These are phyloP conservation scores for Lamproptera curius DNA, from an alignment of 2,888 invertebrate genomes.

Conservation along the genomic window DNA sequence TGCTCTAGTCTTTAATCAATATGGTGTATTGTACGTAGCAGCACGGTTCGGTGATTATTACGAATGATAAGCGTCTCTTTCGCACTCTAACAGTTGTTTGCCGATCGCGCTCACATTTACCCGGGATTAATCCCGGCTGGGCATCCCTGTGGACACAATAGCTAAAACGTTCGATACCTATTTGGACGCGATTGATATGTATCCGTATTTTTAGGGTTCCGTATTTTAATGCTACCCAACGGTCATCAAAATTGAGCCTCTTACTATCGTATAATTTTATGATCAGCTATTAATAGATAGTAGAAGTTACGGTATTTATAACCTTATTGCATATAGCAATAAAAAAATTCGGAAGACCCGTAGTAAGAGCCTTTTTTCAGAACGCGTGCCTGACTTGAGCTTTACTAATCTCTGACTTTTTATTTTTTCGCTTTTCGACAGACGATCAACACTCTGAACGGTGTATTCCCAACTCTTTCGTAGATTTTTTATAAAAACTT, in stretches of 20 bases:
- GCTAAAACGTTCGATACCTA: conserved; percentile 5
- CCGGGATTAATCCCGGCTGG: conserved; percentile 14
- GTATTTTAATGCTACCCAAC: conserved; percentile 7
- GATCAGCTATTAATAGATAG: too few species aligned
- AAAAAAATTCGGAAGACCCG: too few species aligned
- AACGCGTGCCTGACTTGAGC: too few species aligned
- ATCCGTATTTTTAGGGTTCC: conserved; percentile 17
- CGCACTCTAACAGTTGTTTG: conserved; percentile 18
- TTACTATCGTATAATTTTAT: too few species aligned
- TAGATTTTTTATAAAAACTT: conserved; percentile 14
- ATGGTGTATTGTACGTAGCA: too few species aligned
- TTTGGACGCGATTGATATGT: conserved; percentile 21
- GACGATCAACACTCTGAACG: conserved; percentile 12
- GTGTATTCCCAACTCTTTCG: conserved; percentile 4
- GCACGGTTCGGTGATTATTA: conserved; percentile 9
- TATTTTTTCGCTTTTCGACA: too few species aligned
- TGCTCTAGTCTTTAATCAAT: too few species aligned
- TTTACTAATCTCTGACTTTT: too few species aligned
- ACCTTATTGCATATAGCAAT: too few species aligned
- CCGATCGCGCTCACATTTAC: conserved; percentile 17
- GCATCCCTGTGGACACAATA: conserved; percentile 15
- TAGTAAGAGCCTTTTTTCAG: too few species aligned
- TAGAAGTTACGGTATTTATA: too few species aligned
- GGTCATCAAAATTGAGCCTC: too few species aligned
- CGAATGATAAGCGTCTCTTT: conserved; percentile 8